Base-by-base conservation (phyloP, 2,888 invertebrate species). In the Tinea pellionella region DNA sequence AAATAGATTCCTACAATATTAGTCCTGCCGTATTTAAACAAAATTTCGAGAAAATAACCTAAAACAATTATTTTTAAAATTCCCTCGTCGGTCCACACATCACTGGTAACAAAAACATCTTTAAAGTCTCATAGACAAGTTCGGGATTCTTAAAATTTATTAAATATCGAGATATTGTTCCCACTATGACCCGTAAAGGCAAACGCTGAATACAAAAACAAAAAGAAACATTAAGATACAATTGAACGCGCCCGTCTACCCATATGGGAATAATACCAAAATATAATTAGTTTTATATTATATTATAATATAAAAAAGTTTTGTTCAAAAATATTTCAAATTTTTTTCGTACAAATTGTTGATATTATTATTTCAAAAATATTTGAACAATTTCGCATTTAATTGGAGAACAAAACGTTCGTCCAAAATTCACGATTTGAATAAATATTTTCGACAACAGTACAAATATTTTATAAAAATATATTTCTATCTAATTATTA, bases 41-140 rank as follows among this genome's bases (percentile, higher is more conserved):
- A 3, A 6, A 24, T 24, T 6, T 24, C 24, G 24, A 24, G 24
- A 24, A 24, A 24, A 24, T 24, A 24, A 24, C 3, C 24, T 6
- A 24, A 24, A 24, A 24, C 2, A 2, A 24, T 3, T 24, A 24
- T 6, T 37, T 12, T 37, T 37, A 12, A 12, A 37, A 37, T 9
- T 37, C 9, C 37, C n/a, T 9, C 9, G 16, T 9, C 9, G 16
- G 13, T 15, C 47, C 47, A 15, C 47, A n/a, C 41, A 41, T 41
- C 41, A 47, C 47, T 47, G 47, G 47, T 47, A 47, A 47, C 47
- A 47, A 16, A 47, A 47, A 13, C 47, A n/a, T n/a, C 8, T 15
- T 47, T 15, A 47, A 47, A 47, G 47, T 47, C 47, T 47, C n/a
- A 47, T 47, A 47, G 47, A 47, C 47, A 47, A 47, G 47, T 47